These are phyloP conservation scores for Penaeus vannamei DNA, from an alignment of 1,140 invertebrate species.

Conservation along the genomic window DNA sequence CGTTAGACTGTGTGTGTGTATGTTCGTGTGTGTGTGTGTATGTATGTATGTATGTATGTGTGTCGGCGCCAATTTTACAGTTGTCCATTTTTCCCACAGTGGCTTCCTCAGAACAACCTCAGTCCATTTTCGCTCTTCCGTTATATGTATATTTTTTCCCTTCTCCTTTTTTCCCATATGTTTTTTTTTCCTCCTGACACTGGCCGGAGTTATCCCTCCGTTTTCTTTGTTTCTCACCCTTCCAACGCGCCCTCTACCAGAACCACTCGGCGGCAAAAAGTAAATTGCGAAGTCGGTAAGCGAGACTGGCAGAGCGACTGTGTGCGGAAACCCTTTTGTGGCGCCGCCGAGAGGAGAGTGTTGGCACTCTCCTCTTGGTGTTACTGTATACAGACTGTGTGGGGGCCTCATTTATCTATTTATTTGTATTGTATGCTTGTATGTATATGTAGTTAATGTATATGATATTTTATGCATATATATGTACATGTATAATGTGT, in stretches of 20 bases:
- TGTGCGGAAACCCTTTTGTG: constrained; percentile 8
- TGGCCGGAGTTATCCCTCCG: neutral
- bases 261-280: neutral
- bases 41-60: too few relatives aligned
- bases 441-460: too few relatives aligned
- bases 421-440: too few relatives aligned
- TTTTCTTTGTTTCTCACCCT: constrained; percentile 17
- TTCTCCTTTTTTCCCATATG: neutral
- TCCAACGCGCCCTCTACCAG: constrained; percentile 1
- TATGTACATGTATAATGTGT: too few relatives aligned
- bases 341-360: neutral
- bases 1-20: too few relatives aligned
- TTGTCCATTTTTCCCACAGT: constrained; percentile 5
- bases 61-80: neutral
- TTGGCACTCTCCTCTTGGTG: neutral
- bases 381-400: too few relatives aligned
- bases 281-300: constrained; percentile 33
- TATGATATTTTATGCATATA: too few relatives aligned
- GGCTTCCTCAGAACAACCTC: constrained; percentile 45
- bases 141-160: constrained; percentile 10
- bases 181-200: constrained; percentile 5
- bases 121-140: constrained; percentile 52
- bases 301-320: neutral
- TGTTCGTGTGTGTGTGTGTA: too few relatives aligned
- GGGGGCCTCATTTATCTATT: too few relatives aligned